Base-by-base conservation (phyloP, 2,797 vertebrate species). In the Threskiornis aethiopicus region DNA sequence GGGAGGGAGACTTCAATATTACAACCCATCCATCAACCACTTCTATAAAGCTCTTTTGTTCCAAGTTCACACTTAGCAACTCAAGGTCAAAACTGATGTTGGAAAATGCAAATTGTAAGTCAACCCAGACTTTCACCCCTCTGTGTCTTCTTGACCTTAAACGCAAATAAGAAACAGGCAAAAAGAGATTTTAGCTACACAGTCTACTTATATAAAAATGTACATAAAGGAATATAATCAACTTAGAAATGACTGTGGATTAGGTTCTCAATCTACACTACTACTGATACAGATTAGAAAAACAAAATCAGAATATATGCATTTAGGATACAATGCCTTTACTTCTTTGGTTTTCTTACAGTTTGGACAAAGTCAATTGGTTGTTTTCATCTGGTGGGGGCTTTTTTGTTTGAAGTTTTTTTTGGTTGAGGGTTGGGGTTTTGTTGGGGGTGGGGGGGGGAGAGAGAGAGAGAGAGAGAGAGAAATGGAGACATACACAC, bases 11-110 rank as follows among this genome's bases (percentile, higher is more conserved):
- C 71, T 78, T 83, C 84, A 85, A n/a, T 87, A 93, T 90, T 93
- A 89, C 84, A 96, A 96, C 73, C 78, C 84, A 96, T 95, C 86
- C 93, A 94, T 95, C 93, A 97, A 64, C 42, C 59, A 67, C 64
- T 89, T 72, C 78, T 77, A 62, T 85, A 95, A 91, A 94, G 95
- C 81, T 83, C 90, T 94, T 95, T 94, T 96, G 88, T 97, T 96
- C 88, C 86, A 90, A 87, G 90, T 80, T 92, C 86, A 87, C 62
- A 65, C 52, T 90, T 65, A 75, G 64, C 78, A 96, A 87, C 88
- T 84, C 90, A 85, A 69, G 71, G 81, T 95, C 93, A 97, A 95
- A 85, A 93, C 54, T 39, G 11, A 93, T 85, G 88, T 1, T 92
- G 86, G 90, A 96, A 97, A 96, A 95, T 24, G 64, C 81, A 96